A percentile compares a stretch with the other conserved stretches of the same genome.
Conservation (phyloP, 2,888 invertebrate species). For the Noctua comes region DNA sequence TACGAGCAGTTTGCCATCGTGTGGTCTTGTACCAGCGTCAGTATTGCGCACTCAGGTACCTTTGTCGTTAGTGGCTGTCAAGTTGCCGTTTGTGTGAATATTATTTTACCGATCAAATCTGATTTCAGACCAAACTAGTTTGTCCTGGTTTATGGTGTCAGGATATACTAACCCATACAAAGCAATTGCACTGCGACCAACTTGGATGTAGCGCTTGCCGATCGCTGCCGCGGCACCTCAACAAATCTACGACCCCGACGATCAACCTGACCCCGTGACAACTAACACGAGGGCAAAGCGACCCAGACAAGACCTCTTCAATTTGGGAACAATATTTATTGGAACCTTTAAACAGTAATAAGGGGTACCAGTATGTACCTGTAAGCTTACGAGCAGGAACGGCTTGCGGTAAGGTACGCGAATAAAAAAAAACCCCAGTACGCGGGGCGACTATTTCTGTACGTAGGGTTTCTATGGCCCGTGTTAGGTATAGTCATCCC, state of each 20-base stretch:
- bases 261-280: neutral
- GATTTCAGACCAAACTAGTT: neutral
- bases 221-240: neutral
- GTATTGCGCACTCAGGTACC: conserved; percentile 91
- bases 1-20: conserved; percentile 93
- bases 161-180: neutral
- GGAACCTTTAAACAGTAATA: neutral
- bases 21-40: conserved; percentile 93
- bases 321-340: neutral
- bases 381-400: neutral
- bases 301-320: neutral
- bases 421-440: neutral
- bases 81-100: neutral
- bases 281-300: neutral
- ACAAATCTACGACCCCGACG: neutral
- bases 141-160: neutral
- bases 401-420: neutral
- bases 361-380: neutral
- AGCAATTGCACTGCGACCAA: neutral
- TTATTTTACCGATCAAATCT: neutral
- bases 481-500: neutral
- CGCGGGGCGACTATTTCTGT: neutral
- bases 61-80: neutral
- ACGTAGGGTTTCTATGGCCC: neutral
- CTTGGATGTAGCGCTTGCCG: neutral